phyloP scores from a whole-genome alignment of 1,140 invertebrate genomes.

The Phthorimaea operculella region DNA sequence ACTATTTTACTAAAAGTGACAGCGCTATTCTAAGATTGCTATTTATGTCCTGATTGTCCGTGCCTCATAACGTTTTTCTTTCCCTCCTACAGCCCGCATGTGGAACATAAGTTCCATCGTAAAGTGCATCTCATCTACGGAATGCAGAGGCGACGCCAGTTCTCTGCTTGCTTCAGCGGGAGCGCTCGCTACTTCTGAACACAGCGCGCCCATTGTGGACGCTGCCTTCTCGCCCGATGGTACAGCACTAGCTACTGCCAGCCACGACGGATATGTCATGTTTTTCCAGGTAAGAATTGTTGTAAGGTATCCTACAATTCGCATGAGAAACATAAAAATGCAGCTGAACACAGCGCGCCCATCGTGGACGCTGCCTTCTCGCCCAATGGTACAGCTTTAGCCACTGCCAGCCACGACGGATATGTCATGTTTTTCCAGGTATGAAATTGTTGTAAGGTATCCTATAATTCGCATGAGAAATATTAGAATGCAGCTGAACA shows the following conservation, averaged over 20 bases:
- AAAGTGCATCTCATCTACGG: conserved; percentile 1
- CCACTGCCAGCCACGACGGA: conserved; percentile 88
- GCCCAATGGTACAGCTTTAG: conserved; percentile 92
- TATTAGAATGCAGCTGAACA: too few species aligned
- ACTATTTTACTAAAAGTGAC: too few species aligned
- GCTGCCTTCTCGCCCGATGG: conserved; percentile 94
- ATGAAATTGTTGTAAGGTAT: too few species aligned
- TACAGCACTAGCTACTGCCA: conserved; percentile 89
- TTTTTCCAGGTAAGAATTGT: conserved; percentile 88
- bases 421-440: conserved; percentile 93
- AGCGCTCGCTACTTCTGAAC: conserved; percentile 51
- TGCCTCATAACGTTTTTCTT: too few species aligned
- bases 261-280: conserved; percentile 87
- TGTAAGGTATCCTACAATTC: too few species aligned
- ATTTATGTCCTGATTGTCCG: too few species aligned
- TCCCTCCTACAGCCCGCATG: conserved; percentile 47
- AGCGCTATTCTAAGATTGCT: too few species aligned
- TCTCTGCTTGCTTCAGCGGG: conserved; percentile 7
- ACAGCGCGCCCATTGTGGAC: conserved; percentile 80
- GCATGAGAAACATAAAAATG: too few species aligned
- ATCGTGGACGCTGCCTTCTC: conserved; percentile 91
- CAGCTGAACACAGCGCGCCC: conserved; percentile 72
- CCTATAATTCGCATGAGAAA: too few species aligned
- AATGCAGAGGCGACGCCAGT: conserved; percentile 9
- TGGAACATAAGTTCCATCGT: conserved; percentile 36